Conservation (phyloP, 2,113 vertebrate species). For the Dasyurus viverrinus region DNA sequence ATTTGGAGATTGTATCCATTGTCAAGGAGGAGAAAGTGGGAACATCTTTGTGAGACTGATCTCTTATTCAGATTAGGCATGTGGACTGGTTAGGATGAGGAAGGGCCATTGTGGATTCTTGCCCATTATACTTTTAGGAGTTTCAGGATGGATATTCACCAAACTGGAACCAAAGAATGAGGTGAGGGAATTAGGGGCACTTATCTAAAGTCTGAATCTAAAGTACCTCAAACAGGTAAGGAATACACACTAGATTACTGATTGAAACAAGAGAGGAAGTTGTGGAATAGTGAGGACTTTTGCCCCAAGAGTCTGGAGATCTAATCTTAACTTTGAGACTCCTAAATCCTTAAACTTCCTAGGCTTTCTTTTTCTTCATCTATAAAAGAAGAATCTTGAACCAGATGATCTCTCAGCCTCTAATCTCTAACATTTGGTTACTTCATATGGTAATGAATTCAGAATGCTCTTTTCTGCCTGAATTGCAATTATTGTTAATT, state of each 20-base stretch:
- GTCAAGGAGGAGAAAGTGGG: neutral
- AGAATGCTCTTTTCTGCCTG: neutral
- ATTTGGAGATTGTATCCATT: neutral
- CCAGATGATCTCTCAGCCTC: neutral
- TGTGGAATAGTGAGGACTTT: constrained; percentile 53
- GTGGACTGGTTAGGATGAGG: constrained; percentile 17
- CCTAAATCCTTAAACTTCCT: neutral
- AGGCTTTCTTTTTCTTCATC: neutral
- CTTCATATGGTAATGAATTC: neutral
- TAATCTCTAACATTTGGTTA: neutral
- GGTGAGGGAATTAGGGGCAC: constrained; percentile 64
- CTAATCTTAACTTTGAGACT: neutral
- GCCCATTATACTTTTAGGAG: constrained; percentile 35
- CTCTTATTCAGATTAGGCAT: constrained; percentile 29
- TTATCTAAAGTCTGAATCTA: constrained; percentile 47
- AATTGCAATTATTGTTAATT: neutral
- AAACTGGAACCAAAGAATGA: constrained; percentile 69
- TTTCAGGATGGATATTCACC: constrained; percentile 65
- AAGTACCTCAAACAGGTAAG: constrained; percentile 35
- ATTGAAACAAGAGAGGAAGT: constrained; percentile 42
- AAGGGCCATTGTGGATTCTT: constrained; percentile 36
- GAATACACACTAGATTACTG: constrained; percentile 46
- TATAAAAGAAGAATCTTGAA: neutral
- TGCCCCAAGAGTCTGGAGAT: constrained; percentile 37
- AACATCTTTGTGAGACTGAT: neutral